Evolutionary conservation across 2,888 invertebrate species (phyloP).

Genomic region (Koerneria pararmatus): DNA sequence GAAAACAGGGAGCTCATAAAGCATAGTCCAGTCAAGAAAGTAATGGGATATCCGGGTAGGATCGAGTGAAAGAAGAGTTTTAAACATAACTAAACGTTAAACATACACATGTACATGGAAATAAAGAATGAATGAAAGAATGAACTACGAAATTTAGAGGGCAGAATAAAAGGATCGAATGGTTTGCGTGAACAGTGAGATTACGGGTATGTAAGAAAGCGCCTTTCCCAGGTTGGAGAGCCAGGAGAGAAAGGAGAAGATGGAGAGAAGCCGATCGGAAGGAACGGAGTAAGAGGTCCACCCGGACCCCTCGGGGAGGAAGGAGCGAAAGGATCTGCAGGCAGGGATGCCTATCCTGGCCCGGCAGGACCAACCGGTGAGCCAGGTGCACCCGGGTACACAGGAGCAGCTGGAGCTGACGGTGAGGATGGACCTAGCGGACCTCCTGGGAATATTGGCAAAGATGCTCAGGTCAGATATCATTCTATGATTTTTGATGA

Average conservation of each 20-base stretch:
- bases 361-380: slow-evolving; percentile 20
- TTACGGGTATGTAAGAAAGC: too few species aligned
- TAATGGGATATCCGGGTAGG: too few species aligned
- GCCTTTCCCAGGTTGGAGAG: slow-evolving; percentile 16
- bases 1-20: too few species aligned
- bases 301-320: slow-evolving; percentile 29
- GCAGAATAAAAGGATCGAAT: too few species aligned
- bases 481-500: not conserved
- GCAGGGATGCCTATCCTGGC: slow-evolving; percentile 19
- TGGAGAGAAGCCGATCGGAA: slow-evolving; percentile 27
- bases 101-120: too few species aligned
- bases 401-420: slow-evolving; percentile 32
- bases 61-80: too few species aligned
- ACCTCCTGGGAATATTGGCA: slow-evolving; percentile 21
- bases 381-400: slow-evolving; percentile 16
- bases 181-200: not conserved
- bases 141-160: too few species aligned
- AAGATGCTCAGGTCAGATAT: slow-evolving; percentile 17
- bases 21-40: too few species aligned
- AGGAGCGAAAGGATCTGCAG: slow-evolving; percentile 24
- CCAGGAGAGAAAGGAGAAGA: slow-evolving; percentile 16
- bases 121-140: too few species aligned
- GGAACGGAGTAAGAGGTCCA: slow-evolving; percentile 25
- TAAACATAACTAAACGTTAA: too few species aligned
- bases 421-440: slow-evolving; percentile 31